A percentile compares a stretch with the other conserved stretches of the same genome.
Conservation (phyloP, 2,113 vertebrate species). For the Plecturocebus donacophilus region DNA sequence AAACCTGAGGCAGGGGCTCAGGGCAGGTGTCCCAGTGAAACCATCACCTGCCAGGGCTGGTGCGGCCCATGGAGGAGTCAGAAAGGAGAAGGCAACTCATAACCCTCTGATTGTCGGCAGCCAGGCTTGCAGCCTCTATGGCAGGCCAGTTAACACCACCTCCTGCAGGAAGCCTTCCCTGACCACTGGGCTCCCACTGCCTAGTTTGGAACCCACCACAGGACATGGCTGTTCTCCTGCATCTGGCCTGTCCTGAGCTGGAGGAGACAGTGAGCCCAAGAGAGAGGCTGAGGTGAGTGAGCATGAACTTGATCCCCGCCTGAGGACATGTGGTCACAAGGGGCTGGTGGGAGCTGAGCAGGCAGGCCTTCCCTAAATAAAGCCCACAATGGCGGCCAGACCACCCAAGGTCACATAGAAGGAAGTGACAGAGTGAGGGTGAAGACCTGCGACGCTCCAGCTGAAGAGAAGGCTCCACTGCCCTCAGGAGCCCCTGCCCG, state of each 20-base stretch:
- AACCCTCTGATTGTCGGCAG: neutral
- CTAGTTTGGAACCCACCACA: neutral
- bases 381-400: neutral
- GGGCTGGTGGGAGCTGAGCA: neutral
- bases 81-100: neutral
- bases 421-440: neutral
- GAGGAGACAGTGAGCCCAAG: neutral
- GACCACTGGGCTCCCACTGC: neutral
- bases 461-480: neutral
- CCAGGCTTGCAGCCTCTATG: neutral
- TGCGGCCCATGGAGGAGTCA: neutral
- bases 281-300: neutral
- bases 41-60: neutral
- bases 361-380: neutral
- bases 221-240: neutral
- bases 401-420: neutral
- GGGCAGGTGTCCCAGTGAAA: neutral
- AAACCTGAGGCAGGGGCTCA: neutral
- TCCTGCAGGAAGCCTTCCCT: neutral
- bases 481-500: neutral
- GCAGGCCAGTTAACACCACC: neutral
- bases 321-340: neutral
- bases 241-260: neutral
- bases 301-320: neutral
- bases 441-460: neutral